Evolutionary conservation across 2,888 invertebrate genomes (phyloP), one percentile per base, ranked within the genome.

Genomic region (Neoascia interrupta): DNA sequence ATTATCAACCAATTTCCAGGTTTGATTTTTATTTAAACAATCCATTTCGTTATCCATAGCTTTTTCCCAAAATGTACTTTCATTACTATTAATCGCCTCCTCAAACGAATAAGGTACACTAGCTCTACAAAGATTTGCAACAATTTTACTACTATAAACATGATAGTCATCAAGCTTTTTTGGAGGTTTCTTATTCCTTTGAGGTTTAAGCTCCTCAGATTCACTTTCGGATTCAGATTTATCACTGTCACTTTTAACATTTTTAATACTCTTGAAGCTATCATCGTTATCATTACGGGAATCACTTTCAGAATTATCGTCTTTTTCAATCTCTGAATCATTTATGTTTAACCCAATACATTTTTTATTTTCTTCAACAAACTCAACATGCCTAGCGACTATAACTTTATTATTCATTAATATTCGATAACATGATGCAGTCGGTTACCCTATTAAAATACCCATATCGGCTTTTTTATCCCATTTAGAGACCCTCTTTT

Each of bases 311-410:
- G n/a, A n/a, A n/a, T n/a, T n/a, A n/a, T n/a, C 1, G 3, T 13
- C 1, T 5, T 15, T 37, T 6, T 37, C 37, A 13, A 4, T 37
- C 2, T 1, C 13, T 13, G 1, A 2, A 13, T 37, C 13, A 37
- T 37, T 15, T 3, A 37, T 15, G 5, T 11, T 13, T 13, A 37
- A 37, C 3, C 37, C 37, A 13, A 37, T 37, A 6, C n/a, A 37
- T 13, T 37, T 37, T 37, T 4, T 5, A 5, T 15, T 2, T 3
- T 5, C 4, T 15, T 37, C 37, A 2, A 37, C 15, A 13, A 66
- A 39, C 21, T 64, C 64, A 4, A 64, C 64, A 49, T 73, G 56
- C 19, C 60, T 43, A 11, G 72, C 47, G 2, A 47, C 37, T 26
- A 43, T 37, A 4, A 64, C 15, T 64, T 23, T 64, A 41, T 56